Evolutionary conservation across 2,888 invertebrate genomes (phyloP), one percentile per base, ranked within the genome.

Genomic region (Tinea semifulvella): DNA sequence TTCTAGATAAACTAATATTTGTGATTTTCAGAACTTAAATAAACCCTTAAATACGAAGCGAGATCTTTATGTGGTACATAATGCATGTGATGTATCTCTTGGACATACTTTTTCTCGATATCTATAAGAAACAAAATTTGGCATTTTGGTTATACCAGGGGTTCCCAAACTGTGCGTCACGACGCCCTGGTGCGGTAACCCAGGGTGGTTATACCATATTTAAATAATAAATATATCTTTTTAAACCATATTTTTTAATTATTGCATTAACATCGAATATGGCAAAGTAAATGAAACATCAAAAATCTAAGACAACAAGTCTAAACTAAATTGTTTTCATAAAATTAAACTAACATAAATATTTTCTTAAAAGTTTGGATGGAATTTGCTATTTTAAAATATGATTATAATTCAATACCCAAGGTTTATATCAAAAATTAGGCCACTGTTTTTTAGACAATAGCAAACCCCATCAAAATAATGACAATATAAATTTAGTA

Each of bases 71-170:
- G 11, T 27, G 27, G 27, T 27, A 27, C n/a, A 7, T n/a, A 7
- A 27, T n/a, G n/a, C n/a, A n/a, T n/a, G n/a, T n/a, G n/a, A n/a
- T n/a, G n/a, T n/a, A n/a, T n/a, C n/a, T n/a, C n/a, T n/a, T n/a
- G n/a, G n/a, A n/a, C n/a, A n/a, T n/a, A n/a, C n/a, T n/a, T n/a
- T n/a, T n/a, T n/a, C n/a, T n/a, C n/a, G n/a, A n/a, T n/a, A n/a
- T n/a, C n/a, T 31, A 31, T 31, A 31, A 13, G 31, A 31, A 31
- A 31, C 31, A 31, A 31, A 31, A 13, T 31, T 2, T 27, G 31
- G 13, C 14, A n/a, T n/a, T n/a, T n/a, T n/a, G n/a, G n/a, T n/a
- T n/a, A n/a, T n/a, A n/a, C n/a, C n/a, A n/a, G n/a, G n/a, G n/a
- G n/a, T n/a, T n/a, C n/a, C n/a, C n/a, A n/a, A n/a, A n/a, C n/a